Conservation (phyloP, 1,140 invertebrate genomes). For the Scaptomyza hsui region DNA sequence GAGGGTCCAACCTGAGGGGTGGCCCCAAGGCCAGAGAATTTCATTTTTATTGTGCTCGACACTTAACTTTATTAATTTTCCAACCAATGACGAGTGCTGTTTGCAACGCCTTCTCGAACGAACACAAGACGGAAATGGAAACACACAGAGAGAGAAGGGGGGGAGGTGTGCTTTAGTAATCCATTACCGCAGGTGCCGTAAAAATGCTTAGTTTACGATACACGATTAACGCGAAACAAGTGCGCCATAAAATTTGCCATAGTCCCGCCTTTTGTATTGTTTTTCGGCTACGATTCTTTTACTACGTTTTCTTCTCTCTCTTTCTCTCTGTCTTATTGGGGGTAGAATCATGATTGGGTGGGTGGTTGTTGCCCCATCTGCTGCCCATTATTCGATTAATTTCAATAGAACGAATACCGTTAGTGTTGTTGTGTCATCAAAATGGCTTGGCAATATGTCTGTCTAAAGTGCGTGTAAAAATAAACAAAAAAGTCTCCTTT, state of each 20-base stretch:
- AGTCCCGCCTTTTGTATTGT: conserved; percentile 56
- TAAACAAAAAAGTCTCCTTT: neutral
- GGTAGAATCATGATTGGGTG: neutral
- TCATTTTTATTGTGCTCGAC: conserved; percentile 78
- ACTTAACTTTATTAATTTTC: conserved; percentile 82
- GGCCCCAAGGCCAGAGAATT: conserved; percentile 43
- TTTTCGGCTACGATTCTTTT: conserved; percentile 15
- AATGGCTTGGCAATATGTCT: conserved; percentile 16
- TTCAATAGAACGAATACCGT: conserved; percentile 69
- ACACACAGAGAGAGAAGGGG: neutral
- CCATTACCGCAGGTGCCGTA: conserved; percentile 81
- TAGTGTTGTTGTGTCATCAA: conserved; percentile 28
- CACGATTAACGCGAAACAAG: conserved; percentile 80
- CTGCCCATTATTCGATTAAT: conserved; percentile 69
- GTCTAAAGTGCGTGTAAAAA: conserved; percentile 15
- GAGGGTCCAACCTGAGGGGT: neutral
- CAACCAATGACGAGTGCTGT: conserved; percentile 63
- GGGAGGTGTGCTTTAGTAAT: conserved; percentile 66
- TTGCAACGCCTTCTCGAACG: neutral
- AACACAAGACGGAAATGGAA: neutral
- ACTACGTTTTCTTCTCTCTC: conserved; percentile 2
- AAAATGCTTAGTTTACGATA: conserved; percentile 82
- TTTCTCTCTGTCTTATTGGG: neutral
- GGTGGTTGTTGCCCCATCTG: conserved; percentile 23
- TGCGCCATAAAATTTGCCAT: conserved; percentile 69